These are phyloP conservation scores for Cryptus armator DNA, from an alignment of 2,888 invertebrate species.

Conservation along the genomic window DNA sequence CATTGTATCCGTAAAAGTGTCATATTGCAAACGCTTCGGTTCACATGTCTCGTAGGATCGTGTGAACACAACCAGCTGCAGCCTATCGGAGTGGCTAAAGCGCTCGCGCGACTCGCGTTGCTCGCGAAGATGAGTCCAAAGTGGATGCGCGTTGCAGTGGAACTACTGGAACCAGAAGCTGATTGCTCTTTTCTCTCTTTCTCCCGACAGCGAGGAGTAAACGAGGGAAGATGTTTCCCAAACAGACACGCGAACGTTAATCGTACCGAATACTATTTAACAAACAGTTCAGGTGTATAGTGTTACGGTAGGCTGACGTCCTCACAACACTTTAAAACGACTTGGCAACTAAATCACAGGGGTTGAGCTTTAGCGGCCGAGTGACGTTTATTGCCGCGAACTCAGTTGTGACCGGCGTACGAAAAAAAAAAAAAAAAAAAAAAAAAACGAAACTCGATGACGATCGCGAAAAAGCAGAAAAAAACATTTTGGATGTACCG, in stretches of 20 bases:
- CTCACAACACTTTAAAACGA: constrained; percentile 57
- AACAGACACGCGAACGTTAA: constrained; percentile 62
- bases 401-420: constrained; percentile 35
- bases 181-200: constrained; percentile 16
- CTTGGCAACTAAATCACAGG: constrained; percentile 35
- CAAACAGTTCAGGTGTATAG: constrained; percentile 63
- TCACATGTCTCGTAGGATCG: constrained; percentile 61
- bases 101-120: constrained; percentile 38
- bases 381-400: constrained; percentile 59
- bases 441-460: background rate
- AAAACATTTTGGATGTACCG: constrained; percentile 7
- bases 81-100: constrained; percentile 12
- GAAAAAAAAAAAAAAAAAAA: background rate
- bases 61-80: constrained; percentile 69
- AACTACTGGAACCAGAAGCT: constrained; percentile 28
- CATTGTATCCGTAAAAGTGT: constrained; percentile 59
- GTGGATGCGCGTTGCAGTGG: constrained; percentile 39
- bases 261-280: constrained; percentile 65
- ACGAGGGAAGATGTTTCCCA: constrained; percentile 60
- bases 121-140: constrained; percentile 35
- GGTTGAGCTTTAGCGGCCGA: constrained; percentile 26
- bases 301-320: constrained; percentile 55
- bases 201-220: constrained; percentile 32
- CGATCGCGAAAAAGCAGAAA: background rate
- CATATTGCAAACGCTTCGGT: constrained; percentile 53